Evolutionary conservation across 2,797 vertebrate species (phyloP), one percentile per base, ranked within the genome.

Genomic region (Channa striata): DNA sequence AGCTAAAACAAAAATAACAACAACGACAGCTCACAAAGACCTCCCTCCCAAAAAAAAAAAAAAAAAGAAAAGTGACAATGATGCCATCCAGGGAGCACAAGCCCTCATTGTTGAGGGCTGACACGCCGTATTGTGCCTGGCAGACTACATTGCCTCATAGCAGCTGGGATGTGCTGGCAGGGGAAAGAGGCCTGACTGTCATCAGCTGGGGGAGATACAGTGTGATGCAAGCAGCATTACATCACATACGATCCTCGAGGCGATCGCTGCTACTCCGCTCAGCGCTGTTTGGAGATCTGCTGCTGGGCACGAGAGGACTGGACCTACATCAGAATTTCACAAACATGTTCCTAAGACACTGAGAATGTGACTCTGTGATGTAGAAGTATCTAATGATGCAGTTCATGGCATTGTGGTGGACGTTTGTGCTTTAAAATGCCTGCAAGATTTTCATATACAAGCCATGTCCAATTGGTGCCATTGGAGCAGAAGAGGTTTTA

Each of bases 141-240:
- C 87, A 90, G 91, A 92, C 91, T 89, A 85, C 89, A 82, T 93
- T 92, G 90, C 89, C 89, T 92, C 89, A 90, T 91, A 89, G 92
- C 93, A 93, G 91, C 93, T 93, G 92, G 90, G 91, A 86, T 71
- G 86, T 89, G 91, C 91, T 93, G 90, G 89, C 83, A 86, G 86
- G 88, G 88, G 87, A 92, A 91, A 91, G 89, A 88, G 83, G 86
- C 85, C 91, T 89, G 90, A 81, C 89, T 88, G 88, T 89, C 91
- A 91, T 91, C 89, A 89, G 80, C 85, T 90, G 82, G 74, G 73
- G 74, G 79, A 78, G 88, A 77, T 87, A 67, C 80, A 85, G 83
- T 82, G 79, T 91, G 89, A 90, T 89, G 90, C 85, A 87, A 90
- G 83, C 80, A 76, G 78, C 86, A 86, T 91, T 87, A 92, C 88